Evolutionary conservation across 35 echinoderm and acorn worm species (phyloP), one percentile per base, ranked within the genome.

Genomic region (Diadema setosum): DNA sequence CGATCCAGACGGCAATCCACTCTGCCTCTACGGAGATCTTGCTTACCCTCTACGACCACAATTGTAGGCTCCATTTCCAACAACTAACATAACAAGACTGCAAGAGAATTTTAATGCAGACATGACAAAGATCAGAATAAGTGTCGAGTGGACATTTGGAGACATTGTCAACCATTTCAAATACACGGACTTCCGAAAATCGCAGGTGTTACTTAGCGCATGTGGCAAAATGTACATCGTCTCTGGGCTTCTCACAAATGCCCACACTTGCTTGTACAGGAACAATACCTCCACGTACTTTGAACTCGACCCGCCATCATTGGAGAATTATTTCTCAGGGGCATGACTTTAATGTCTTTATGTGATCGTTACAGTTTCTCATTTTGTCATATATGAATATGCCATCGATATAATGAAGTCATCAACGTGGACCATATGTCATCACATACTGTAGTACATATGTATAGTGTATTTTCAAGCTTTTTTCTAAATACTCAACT

Each of bases 111-210:
- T 84, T 41, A 96, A 96, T 36, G 42, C 27, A 17, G 20, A 84
- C 2, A 90, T 94, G 87, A 64, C 36, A 2, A 87, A 9, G 52
- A 88, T 90, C 1, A 33, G 83, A 0, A 44, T 94, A 34, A 39
- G 33, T 34, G 93, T 94, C 4, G 93, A 94, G 45, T 94, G 93
- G 93, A n/a, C 83, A 2, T 94, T 94, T 85, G 87, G 93, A 5
- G 87, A 94, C 70, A 86, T 94, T 31, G 30, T 69, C 37, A 90
- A 86, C n/a, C 56, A 60, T 84, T 89, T 94, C 69, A 94, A 94
- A 50, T 90, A 55, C 33, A 61, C 55, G 17, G 87, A 94, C 75
- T 94, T 90, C 45, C 90, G 81, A 61, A 94, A 90, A 46, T 64
- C 39, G 21, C 93, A 94, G 61, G 83, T 94, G 12, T 56, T 57